Conservation (phyloP, 2,113 vertebrate species). For the Oreochromis niloticus region DNA sequence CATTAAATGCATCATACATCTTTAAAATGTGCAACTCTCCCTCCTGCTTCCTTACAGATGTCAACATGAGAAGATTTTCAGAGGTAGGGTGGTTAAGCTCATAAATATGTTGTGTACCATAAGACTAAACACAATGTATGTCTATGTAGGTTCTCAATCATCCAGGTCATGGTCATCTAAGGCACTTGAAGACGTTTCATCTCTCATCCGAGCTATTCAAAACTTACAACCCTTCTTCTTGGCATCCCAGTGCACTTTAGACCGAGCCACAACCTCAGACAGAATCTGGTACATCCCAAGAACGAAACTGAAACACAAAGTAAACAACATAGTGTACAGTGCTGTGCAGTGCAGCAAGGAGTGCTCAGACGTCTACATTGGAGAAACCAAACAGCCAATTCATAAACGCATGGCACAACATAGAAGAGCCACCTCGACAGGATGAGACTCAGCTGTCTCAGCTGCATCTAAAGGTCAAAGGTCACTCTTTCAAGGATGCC, state of each 20-base stretch:
- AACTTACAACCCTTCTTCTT: not conserved
- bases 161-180: not conserved
- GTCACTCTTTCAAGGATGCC: not conserved
- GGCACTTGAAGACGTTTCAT: not conserved
- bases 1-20: not conserved
- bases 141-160: not conserved
- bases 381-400: not conserved
- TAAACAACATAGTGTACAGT: accelerated
- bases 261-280: accelerated
- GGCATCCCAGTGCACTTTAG: not conserved
- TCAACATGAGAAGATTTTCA: not conserved
- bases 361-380: not conserved
- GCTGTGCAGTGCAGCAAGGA: accelerated
- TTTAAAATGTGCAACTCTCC: not conserved
- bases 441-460: not conserved
- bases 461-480: not conserved
- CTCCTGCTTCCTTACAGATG: not conserved
- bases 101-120: accelerated
- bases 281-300: not conserved
- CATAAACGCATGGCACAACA: not conserved
- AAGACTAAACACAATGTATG: not conserved
- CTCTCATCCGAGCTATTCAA: not conserved
- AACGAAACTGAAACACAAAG: not conserved
- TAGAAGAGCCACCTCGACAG: not conserved
- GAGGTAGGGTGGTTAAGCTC: not conserved